Percentiles rank a stretch among this genome's conserved stretches.
Evolutionary conservation across 2,113 vertebrate genomes (phyloP).

Genomic region (Falcunculus frontatus): DNA sequence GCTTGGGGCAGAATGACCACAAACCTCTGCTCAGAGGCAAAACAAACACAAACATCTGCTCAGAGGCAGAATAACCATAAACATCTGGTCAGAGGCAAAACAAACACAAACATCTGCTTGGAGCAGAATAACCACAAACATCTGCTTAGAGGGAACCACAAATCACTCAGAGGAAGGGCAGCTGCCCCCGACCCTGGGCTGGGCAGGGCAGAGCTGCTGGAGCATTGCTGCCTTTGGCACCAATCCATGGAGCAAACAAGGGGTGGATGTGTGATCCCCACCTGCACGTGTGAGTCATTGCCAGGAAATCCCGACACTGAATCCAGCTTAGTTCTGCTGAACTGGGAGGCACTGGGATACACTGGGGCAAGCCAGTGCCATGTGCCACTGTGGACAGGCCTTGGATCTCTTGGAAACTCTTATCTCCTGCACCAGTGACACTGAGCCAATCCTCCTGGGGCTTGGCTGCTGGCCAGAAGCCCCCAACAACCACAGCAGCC

Average conservation of each 20-base stretch:
- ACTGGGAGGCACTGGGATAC: not conserved
- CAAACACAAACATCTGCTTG: not conserved
- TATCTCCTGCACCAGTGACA: not conserved
- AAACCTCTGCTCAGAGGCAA: not conserved
- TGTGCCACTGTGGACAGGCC: accelerated
- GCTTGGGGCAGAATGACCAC: too few relatives aligned
- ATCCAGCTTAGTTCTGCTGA: not conserved
- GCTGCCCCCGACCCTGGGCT: not conserved
- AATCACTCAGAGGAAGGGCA: not conserved
- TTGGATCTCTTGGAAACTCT: not conserved
- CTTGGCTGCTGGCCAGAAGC: not conserved
- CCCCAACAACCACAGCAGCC: not conserved
- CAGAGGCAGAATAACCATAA: not conserved
- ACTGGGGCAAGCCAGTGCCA: not conserved
- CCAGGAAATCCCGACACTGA: not conserved
- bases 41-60: not conserved
- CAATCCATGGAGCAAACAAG: accelerated
- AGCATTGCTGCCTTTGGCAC: not conserved
- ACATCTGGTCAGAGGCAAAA: not conserved
- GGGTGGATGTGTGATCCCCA: too few relatives aligned
- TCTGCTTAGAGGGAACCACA: too few relatives aligned
- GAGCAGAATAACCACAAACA: accelerated
- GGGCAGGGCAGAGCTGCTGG: not conserved
- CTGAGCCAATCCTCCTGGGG: not conserved
- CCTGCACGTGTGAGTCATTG: accelerated